Conservation (phyloP, 53 echinoderm and acorn worm species). For the Antedon mediterranea region DNA sequence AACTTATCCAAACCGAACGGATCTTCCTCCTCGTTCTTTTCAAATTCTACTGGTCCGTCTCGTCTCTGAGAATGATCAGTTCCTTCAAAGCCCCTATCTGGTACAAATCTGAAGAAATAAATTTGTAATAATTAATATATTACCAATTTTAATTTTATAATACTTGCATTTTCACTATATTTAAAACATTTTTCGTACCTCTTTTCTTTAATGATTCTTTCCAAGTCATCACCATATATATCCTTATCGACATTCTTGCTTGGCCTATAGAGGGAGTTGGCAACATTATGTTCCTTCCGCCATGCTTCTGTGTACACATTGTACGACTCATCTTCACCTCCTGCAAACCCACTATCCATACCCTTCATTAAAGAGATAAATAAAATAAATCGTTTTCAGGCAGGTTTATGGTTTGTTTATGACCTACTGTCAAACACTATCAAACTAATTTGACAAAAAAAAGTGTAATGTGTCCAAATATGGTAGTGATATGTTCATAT, state of each 20-base stretch:
- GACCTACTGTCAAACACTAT: no score
- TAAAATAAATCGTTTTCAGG: not conserved
- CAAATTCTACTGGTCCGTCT: conserved; percentile 95
- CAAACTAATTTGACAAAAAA: no score
- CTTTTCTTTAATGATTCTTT: conserved; percentile 70
- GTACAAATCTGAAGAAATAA: conserved; percentile 65
- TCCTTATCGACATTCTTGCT: conserved; percentile 94
- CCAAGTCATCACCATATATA: conserved; percentile 91
- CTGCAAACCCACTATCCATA: conserved; percentile 79
- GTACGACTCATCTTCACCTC: conserved; percentile 92
- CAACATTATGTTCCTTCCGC: conserved; percentile 96
- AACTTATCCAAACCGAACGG: conserved; percentile 92
- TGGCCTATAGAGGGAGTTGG: conserved; percentile 64
- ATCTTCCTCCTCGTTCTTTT: conserved; percentile 87
- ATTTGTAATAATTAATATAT: no score
- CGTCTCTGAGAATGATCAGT: conserved; percentile 71
- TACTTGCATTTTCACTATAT: no score
- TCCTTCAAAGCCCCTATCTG: conserved; percentile 93
- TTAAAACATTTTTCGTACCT: conserved; percentile 39
- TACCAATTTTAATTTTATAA: no score
- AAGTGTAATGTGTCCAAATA: no score
- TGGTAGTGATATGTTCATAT: no score
- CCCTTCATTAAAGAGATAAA: conserved; percentile 31
- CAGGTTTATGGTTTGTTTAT: no score
- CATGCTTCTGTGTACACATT: conserved; percentile 97